A percentile compares a stretch with the other conserved stretches of the same genome.
phyloP scores from a whole-genome alignment of 2,888 invertebrate genomes.

The Thalpophila matura region DNA sequence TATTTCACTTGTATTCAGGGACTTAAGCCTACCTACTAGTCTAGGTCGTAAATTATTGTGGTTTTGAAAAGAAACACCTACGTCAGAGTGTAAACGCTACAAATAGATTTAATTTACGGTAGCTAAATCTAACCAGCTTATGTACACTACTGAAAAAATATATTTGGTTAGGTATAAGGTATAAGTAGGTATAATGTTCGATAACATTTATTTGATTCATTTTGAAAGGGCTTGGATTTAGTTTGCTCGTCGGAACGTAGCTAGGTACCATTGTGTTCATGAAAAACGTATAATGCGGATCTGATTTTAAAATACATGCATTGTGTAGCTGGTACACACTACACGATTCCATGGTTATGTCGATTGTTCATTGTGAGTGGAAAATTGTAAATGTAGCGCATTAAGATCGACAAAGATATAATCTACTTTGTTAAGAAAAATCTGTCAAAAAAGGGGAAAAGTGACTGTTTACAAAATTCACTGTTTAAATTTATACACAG shows the following conservation, averaged over 20 bases:
- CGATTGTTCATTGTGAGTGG: conserved; percentile 35
- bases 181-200: background rate
- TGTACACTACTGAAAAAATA: background rate
- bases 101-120: conserved; percentile 1
- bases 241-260: background rate
- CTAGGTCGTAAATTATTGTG: too few relatives aligned
- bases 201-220: background rate
- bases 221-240: conserved; percentile 5
- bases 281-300: conserved; percentile 11
- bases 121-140: background rate
- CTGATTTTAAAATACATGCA: conserved; percentile 30
- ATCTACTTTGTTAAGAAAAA: too few relatives aligned
- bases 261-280: conserved; percentile 14
- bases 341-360: conserved; percentile 9
- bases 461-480: too few relatives aligned
- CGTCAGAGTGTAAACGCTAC: background rate
- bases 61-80: background rate
- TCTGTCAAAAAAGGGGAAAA: too few relatives aligned
- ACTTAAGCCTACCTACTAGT: too few relatives aligned
- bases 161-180: too few relatives aligned
- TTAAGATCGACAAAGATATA: too few relatives aligned
- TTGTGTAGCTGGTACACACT: conserved; percentile 13
- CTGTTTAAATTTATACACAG: too few relatives aligned
- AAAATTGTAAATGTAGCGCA: conserved; percentile 20
- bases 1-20: background rate